Conservation (phyloP, 1,140 invertebrate genomes). For the Drosophila virilis region DNA sequence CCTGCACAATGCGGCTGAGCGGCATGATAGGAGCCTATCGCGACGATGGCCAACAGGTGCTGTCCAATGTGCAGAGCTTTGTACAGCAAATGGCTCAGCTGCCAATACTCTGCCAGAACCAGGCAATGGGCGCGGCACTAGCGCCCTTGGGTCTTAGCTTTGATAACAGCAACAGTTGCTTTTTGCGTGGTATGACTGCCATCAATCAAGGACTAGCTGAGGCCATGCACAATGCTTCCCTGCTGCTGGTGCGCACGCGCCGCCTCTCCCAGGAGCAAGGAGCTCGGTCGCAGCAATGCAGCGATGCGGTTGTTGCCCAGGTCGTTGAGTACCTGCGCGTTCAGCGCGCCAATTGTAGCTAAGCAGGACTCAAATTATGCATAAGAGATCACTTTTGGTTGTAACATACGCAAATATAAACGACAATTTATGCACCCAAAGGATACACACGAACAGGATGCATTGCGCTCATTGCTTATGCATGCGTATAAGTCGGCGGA, state of each 20-base stretch:
- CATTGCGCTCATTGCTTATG: conserved; percentile 62
- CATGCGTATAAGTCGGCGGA: conserved; percentile 49
- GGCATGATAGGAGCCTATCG: conserved; percentile 31
- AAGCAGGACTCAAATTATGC: not conserved
- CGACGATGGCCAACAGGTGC: conserved; percentile 27
- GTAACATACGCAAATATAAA: conserved; percentile 43
- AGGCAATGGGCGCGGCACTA: conserved; percentile 21
- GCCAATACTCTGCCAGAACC: conserved; percentile 41
- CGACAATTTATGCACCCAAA: conserved; percentile 73
- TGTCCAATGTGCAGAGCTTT: conserved; percentile 44
- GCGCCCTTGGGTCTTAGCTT: conserved; percentile 25
- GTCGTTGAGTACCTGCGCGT: conserved; percentile 47
- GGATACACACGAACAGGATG: conserved; percentile 46
- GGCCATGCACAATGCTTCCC: conserved; percentile 59
- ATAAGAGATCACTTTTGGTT: conserved; percentile 20
- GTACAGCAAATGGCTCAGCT: conserved; percentile 59
- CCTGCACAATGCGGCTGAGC: conserved; percentile 39
- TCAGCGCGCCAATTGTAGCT: conserved; percentile 57
- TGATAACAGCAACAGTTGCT: conserved; percentile 47
- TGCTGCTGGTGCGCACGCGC: conserved; percentile 56
- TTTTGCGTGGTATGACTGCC: conserved; percentile 51
- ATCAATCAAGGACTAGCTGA: conserved; percentile 59
- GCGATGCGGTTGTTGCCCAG: conserved; percentile 40
- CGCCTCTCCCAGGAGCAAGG: conserved; percentile 48
- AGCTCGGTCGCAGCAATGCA: conserved; percentile 44